Evolutionary conservation across 2,888 invertebrate genomes (phyloP), one percentile per base, ranked within the genome.

Genomic region (Mycogona germanica): DNA sequence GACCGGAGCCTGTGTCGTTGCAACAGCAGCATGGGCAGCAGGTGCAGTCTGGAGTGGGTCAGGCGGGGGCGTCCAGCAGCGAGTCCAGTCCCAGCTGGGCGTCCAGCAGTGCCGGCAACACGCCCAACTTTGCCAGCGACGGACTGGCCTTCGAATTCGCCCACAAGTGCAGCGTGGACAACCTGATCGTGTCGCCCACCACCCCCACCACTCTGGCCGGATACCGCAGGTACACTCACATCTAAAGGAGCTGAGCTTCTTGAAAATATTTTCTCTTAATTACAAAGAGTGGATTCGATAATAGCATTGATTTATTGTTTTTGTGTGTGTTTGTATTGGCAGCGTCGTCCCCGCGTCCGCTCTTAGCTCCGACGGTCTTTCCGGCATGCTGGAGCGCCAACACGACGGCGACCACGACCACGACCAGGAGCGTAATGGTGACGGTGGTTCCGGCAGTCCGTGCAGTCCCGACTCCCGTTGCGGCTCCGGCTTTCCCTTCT

Each of bases 1-100:
- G 53, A 6, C 6, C 48, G 23, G 53, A 53, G 19, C 29, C 28
- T 26, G 29, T 17, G 26, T 19, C 46, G 17, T n/a, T n/a, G 12
- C 35, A 35, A 35, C n/a, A n/a, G n/a, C n/a, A n/a, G n/a, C n/a
- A n/a, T n/a, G n/a, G n/a, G 35, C 12, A 12, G 42, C 25, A 25
- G 2, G 17, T 12, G 25, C 12, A 26, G 25, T 21, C 40, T 26
- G n/a, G 40, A 25, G 32, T 26, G 23, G 23, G 38, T 17, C 29
- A 19, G 9, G n/a, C 25, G 29, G 29, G n/a, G 17, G 51, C 21
- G 1, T 50, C 50, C 29, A 51, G 51, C 44, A 57, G 51, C 48
- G 61, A 60, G 30, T 60, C 58, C 29, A 61, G 61, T 48, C 61
- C 61, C 3, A 60, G 59, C 7, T 61, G 61, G 61, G 59, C 59